These are phyloP conservation scores for Leptinotarsa haldemani DNA, from an alignment of 2,888 invertebrate genomes.

Conservation along the genomic window DNA sequence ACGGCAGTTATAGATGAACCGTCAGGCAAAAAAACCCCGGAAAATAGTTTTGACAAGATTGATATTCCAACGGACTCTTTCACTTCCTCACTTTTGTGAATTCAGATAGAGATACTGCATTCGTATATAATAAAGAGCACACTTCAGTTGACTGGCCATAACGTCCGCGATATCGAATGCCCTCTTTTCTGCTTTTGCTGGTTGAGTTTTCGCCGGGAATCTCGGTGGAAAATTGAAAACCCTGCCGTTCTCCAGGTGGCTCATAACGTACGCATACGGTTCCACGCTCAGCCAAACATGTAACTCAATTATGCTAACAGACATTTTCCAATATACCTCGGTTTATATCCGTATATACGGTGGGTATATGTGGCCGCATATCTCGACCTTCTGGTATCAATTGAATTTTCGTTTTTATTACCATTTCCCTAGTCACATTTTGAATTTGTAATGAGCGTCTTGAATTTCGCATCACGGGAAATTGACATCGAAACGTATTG, in stretches of 20 bases:
- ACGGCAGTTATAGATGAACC: no score
- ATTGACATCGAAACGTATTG: conserved; percentile 5
- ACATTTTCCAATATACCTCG: conserved; percentile 57
- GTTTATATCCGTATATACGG: conserved; percentile 44
- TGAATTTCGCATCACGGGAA: neutral
- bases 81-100: neutral
- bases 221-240: conserved; percentile 46
- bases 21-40: no score
- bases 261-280: conserved; percentile 51
- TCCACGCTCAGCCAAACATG: conserved; percentile 54
- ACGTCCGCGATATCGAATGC: neutral
- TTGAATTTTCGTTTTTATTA: conserved; percentile 44
- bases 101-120: neutral
- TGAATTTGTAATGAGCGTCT: conserved; percentile 29
- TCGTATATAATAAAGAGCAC: neutral
- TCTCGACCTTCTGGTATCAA: conserved; percentile 44
- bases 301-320: conserved; percentile 61
- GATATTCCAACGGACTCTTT: neutral
- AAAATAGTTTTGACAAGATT: no score
- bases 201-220: conserved; percentile 26
- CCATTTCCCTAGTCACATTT: conserved; percentile 22
- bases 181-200: neutral
- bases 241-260: conserved; percentile 34
- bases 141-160: neutral
- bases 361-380: conserved; percentile 27